A percentile compares a stretch with the other conserved stretches of the same genome.
These are phyloP conservation scores for Pavo muticus DNA, from an alignment of 2,113 vertebrate species.

Conservation along the genomic window DNA sequence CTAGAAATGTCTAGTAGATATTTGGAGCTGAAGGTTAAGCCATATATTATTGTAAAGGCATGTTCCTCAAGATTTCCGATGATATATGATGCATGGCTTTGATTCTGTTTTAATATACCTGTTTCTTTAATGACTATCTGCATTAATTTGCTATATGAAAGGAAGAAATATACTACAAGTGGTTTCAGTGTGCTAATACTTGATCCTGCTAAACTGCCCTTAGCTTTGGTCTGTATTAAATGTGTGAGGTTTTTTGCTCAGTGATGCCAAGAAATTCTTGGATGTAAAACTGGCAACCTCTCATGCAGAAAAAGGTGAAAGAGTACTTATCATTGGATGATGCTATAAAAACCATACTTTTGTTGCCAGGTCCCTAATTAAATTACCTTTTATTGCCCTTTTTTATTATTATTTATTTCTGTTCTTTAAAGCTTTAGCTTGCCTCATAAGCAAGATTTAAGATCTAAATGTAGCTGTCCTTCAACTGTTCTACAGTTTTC, in stretches of 20 bases:
- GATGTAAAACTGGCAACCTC: slow-evolving; percentile 31
- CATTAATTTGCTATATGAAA: slow-evolving; percentile 29
- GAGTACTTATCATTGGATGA: slow-evolving; percentile 35
- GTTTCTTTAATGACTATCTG: slow-evolving; percentile 31
- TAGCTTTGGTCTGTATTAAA: neutral
- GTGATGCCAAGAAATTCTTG: slow-evolving; percentile 51
- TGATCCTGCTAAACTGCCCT: slow-evolving; percentile 20
- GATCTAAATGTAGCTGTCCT: slow-evolving; percentile 30
- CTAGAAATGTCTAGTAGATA: neutral
- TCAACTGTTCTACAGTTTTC: slow-evolving; percentile 44
- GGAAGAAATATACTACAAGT: slow-evolving; percentile 4
- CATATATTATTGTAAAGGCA: neutral
- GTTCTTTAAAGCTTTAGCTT: slow-evolving; percentile 52
- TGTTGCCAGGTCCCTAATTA: slow-evolving; percentile 69
- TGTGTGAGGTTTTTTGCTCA: neutral
- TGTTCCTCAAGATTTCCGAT: neutral
- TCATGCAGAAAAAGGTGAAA: slow-evolving; percentile 49
- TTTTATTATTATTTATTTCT: slow-evolving; percentile 46
- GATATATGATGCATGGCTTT: neutral
- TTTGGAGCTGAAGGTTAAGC: slow-evolving; percentile 33
- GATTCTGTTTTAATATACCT: slow-evolving; percentile 53
- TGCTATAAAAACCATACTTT: slow-evolving; percentile 56
- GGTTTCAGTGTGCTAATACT: neutral
- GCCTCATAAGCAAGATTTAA: slow-evolving; percentile 55
- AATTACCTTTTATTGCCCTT: slow-evolving; percentile 56